phyloP scores from a whole-genome alignment of 2,888 invertebrate species.

The Eupithecia pulchellata region DNA sequence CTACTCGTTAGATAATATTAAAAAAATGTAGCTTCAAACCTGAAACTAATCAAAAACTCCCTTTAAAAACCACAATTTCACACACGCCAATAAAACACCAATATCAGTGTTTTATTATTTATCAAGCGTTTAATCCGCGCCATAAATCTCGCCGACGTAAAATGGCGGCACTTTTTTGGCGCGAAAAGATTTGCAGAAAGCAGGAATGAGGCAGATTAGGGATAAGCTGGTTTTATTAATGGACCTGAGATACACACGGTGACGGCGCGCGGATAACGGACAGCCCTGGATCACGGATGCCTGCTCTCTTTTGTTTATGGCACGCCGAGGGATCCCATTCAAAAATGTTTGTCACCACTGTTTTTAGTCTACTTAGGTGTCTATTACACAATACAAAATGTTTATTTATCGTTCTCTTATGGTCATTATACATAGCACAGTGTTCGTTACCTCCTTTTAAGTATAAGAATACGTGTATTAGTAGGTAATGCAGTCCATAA shows the following conservation, averaged over 20 bases:
- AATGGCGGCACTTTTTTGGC: slow-evolving; percentile 75
- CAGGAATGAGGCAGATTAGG: slow-evolving; percentile 84
- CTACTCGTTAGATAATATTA: too few species aligned
- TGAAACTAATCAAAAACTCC: background rate
- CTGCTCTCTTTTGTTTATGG: slow-evolving; percentile 39
- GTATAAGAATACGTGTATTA: too few species aligned
- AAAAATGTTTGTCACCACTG: background rate
- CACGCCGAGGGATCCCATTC: slow-evolving; percentile 15
- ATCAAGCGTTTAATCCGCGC: slow-evolving; percentile 70
- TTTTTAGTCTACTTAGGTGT: background rate
- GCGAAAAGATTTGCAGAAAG: slow-evolving; percentile 83
- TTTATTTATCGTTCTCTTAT: too few species aligned
- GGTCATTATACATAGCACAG: too few species aligned
- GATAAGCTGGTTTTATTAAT: slow-evolving; percentile 83
- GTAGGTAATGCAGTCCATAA: too few species aligned
- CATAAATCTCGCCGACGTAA: slow-evolving; percentile 79
- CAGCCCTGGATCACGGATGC: slow-evolving; percentile 9
- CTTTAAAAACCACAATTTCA: background rate
- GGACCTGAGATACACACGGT: slow-evolving; percentile 77
- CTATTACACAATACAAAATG: too few species aligned
- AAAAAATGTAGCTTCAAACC: background rate
- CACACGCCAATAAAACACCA: slow-evolving; percentile 33
- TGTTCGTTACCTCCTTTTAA: too few species aligned
- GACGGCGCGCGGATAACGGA: slow-evolving; percentile 72
- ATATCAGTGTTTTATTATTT: slow-evolving; percentile 60